Percentiles rank a stretch among this genome's conserved stretches.
phyloP scores from a whole-genome alignment of 2,113 vertebrate species.

The Alligator mississippiensis region DNA sequence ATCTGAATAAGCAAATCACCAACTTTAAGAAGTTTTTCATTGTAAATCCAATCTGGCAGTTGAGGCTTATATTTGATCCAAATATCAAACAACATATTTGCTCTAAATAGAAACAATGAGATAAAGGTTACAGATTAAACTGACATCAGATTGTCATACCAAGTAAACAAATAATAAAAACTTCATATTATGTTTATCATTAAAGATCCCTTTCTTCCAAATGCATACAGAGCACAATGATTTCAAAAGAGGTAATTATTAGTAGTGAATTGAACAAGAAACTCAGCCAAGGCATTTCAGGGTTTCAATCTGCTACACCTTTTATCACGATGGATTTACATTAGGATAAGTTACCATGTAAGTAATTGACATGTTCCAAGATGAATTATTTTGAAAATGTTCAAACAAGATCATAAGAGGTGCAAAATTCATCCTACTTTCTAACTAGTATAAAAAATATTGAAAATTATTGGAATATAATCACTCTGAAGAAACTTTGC shows the following conservation, averaged over 20 bases:
- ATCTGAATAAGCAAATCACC: slow-evolving; percentile 88
- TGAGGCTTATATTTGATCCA: slow-evolving; percentile 89
- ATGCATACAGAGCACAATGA: background rate
- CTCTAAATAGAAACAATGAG: slow-evolving; percentile 76
- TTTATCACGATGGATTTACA: slow-evolving; percentile 18
- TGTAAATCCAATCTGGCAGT: slow-evolving; percentile 86
- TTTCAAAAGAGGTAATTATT: slow-evolving; percentile 50
- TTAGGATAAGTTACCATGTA: background rate
- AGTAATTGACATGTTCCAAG: background rate
- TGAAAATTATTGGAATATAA: background rate
- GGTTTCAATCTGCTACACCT: slow-evolving; percentile 35
- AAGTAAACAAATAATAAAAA: slow-evolving; percentile 46
- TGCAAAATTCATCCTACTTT: background rate
- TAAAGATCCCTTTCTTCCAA: slow-evolving; percentile 31
- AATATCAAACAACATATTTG: slow-evolving; percentile 86
- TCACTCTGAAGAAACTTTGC: background rate
- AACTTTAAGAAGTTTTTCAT: slow-evolving; percentile 86
- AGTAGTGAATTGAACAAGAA: slow-evolving; percentile 3
- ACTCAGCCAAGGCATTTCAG: slow-evolving; percentile 14
- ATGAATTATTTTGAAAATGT: background rate
- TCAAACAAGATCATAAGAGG: background rate
- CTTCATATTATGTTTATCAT: background rate
- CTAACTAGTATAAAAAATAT: background rate
- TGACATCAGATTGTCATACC: slow-evolving; percentile 28
- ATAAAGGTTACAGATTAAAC: slow-evolving; percentile 47